Base-by-base conservation (phyloP, 2,797 vertebrate genomes). In the Chanos chanos region DNA sequence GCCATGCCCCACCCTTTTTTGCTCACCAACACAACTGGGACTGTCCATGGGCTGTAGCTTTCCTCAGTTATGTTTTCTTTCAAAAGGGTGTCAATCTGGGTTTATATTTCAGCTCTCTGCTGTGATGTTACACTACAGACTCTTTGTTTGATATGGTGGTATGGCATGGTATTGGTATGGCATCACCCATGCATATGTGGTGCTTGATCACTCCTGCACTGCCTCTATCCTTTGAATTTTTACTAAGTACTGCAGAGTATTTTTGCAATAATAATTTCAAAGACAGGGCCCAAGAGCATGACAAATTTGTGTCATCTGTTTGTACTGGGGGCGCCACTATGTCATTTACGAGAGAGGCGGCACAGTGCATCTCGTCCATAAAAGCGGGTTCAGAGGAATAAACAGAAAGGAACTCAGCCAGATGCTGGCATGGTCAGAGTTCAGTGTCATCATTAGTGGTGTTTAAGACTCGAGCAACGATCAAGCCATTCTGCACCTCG, bases 51-150 rank as follows among this genome's bases (percentile, higher is more conserved):
- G 44, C 49, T 64, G 1, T 64, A 73, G 37, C 64, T 66, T 37
- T 74, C 70, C 48, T 74, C 37, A 55, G 48, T 73, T 22, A 72
- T 37, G 59, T 68, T 57, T 33, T 58, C 61, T 52, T 73, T 68
- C 7, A 72, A 68, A 9, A 64, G 37, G 0, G 61, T 61, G 2
- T 64, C 37, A 22, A 70, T 59, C 44, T 62, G 34, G 7, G 10
- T 64, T 13, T 70, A 47, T 45, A 52, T 59, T 52, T 66, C 48
- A 28, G 25, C 13, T 56, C 33, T 57, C 51, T 61, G 44, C 9
- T 71, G 54, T 28, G 52, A 43, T 51, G 41, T 71, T 2, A 72
- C 60, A 37, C 52, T 37, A 24, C 69, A 61, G 8, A 50, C 36
- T 33, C 39, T 7, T 19, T 55, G 9, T 50, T 70, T 56, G 31